phyloP scores from a whole-genome alignment of 2,888 invertebrate genomes.

The Ormia ochracea region DNA sequence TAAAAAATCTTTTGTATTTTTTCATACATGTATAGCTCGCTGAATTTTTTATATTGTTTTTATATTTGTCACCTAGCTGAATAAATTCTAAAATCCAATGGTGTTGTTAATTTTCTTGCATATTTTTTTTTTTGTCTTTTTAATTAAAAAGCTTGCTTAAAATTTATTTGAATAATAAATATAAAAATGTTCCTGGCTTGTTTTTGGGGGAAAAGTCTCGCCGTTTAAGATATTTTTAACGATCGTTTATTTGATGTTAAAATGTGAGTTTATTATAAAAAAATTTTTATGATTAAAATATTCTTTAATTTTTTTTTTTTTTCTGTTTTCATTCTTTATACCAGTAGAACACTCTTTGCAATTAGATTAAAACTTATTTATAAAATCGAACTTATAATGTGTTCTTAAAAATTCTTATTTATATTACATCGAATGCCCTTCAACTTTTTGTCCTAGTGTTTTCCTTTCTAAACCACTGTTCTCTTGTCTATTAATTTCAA shows the following conservation, averaged over 20 bases:
- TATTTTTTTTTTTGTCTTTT: background rate
- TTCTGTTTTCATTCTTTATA: too few species aligned
- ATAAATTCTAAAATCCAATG: conserved; percentile 44
- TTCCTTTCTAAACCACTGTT: conserved; percentile 2
- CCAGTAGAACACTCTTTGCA: too few species aligned
- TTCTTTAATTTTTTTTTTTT: too few species aligned
- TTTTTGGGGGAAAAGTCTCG: conserved; percentile 38
- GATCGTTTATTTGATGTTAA: background rate
- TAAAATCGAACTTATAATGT: too few species aligned
- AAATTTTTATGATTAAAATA: too few species aligned
- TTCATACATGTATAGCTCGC: conserved; percentile 58
- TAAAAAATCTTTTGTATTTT: conserved; percentile 39
- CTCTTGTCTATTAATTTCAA: background rate
- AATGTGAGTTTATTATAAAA: background rate
- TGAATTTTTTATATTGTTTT: conserved; percentile 28
- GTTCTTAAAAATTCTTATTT: too few species aligned
- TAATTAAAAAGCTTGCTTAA: conserved; percentile 54
- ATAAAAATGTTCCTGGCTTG: background rate
- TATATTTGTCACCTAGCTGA: conserved; percentile 31
- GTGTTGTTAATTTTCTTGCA: conserved; percentile 48
- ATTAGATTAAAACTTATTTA: too few species aligned
- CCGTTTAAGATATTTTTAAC: background rate
- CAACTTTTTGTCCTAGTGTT: background rate
- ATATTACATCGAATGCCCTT: background rate
- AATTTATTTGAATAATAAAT: background rate